Base-by-base conservation (phyloP, 2,797 vertebrate species). In the Arctocebus calabarensis region DNA sequence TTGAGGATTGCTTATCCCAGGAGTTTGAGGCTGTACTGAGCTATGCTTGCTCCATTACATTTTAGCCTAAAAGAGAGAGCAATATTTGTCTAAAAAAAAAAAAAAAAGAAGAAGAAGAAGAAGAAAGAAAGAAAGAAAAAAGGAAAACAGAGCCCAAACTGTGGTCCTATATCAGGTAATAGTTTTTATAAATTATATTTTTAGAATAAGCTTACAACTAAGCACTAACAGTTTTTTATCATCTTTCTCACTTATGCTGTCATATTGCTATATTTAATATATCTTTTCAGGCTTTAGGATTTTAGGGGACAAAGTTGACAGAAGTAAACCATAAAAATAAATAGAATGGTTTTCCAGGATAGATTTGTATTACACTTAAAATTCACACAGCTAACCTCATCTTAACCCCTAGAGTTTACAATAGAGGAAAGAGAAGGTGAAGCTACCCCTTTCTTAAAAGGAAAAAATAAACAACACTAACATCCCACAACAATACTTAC, bases 241-340 rank as follows among this genome's bases (percentile, higher is more conserved):
- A 89, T 81, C 25, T 79, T 81, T 88, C 73, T 93, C 13, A 90
- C 19, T 87, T 68, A 62, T 87, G 70, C 22, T 81, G 14, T 88
- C 57, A 17, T 57, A 27, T 70, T 90, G 23, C n/a, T 82, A 1
- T 57, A 40, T 71, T 1, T n/a, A 84, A 75, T 62, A n/a, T 48
- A 81, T 74, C 13, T 25, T 92, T 79, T 2, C 16, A 84, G 59
- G 45, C 4, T 59, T 37, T 81, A 68, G 23, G 3, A 66, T 12
- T 93, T 84, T 73, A 4, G 19, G 9, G 59, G 27, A 43, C 23
- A 81, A 92, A 77, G 32, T 68, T 8, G 90, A 25, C 32, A 81
- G 2, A 0, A 3, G 4, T 48, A 55, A 45, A 23, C 14, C 73
- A 81, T 9, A 87, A 87, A 89, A 96, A 68, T 61, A 82, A 94